Evolutionary conservation across 2,113 vertebrate genomes (phyloP), one percentile per base, ranked within the genome.

Genomic region (Eudorcas thomsonii): DNA sequence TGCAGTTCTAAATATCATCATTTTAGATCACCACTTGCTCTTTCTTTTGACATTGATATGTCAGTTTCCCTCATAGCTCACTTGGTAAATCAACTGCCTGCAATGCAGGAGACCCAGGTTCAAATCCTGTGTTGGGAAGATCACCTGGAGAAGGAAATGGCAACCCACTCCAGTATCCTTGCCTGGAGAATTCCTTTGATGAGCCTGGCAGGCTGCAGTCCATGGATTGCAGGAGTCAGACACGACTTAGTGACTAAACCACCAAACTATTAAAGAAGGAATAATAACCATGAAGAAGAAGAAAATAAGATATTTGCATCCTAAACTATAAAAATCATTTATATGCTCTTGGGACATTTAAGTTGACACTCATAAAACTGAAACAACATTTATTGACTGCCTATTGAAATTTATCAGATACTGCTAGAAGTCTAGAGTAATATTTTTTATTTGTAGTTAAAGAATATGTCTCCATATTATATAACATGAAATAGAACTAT

Each of bases 91-190:
- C 19, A 74, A 39, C 21, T 74, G 67, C 67, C n/a, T 74, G n/a
- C n/a, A 74, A 74, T 74, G 10, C 10, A 74, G 10, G n/a, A 74
- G 36, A 23, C 19, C 10, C 1, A 2, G n/a, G 19, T 74, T 39
- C 0, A 1, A 74, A 39, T 36, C 67, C 0, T 23, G 36, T 12
- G n/a, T 39, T 9, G 0, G 21, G 67, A 74, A 74, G 67, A 39
- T 74, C 10, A 21, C 5, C 19, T 36, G 36, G 5, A 39, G 5
- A 74, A 74, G 19, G n/a, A 74, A 74, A 39, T 74, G 67, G 19
- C 67, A 74, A 74, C n/a, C 10, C 36, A 71, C n/a, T 23, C 67
- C n/a, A 39, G n/a, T 39, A 39, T 74, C 23, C 10, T 74, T 39
- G n/a, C 19, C n/a, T 39, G n/a, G n/a, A 74, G 19, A 74, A 74